Percentiles rank a stretch among this genome's conserved stretches.
phyloP scores from a whole-genome alignment of 2,113 vertebrate species.

The Prunella fulvescens region DNA sequence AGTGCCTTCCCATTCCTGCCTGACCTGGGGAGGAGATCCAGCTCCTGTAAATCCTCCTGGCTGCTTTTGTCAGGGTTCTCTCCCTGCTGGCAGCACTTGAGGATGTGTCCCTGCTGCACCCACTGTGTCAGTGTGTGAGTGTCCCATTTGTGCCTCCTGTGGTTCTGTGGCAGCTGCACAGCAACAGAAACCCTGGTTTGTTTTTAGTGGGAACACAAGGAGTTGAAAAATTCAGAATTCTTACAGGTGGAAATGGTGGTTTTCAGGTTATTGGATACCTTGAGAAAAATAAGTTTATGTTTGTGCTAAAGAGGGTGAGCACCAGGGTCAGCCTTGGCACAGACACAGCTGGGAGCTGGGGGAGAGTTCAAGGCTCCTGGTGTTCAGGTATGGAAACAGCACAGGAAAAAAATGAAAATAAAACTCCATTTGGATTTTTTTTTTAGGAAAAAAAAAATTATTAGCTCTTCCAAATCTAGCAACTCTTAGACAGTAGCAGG shows the following conservation, averaged over 20 bases:
- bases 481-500: neutral
- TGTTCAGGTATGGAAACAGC: neutral
- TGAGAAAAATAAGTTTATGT: neutral
- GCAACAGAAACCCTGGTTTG: neutral
- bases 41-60: neutral
- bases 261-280: neutral
- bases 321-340: neutral
- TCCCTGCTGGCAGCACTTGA: rapidly evolving
- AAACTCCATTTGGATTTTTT: neutral
- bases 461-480: neutral
- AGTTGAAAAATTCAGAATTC: neutral
- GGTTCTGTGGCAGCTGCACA: rapidly evolving
- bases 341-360: neutral
- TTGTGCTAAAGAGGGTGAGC: neutral
- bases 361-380: neutral
- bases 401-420: neutral
- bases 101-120: neutral
- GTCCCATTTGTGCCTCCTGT: rapidly evolving
- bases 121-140: rapidly evolving
- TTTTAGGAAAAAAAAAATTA: neutral
- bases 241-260: neutral
- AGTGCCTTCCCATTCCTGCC: rapidly evolving
- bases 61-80: neutral
- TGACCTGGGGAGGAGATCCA: rapidly evolving
- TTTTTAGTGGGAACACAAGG: neutral